Conservation (phyloP, 2,113 vertebrate species). For the Polypterus bichir region DNA sequence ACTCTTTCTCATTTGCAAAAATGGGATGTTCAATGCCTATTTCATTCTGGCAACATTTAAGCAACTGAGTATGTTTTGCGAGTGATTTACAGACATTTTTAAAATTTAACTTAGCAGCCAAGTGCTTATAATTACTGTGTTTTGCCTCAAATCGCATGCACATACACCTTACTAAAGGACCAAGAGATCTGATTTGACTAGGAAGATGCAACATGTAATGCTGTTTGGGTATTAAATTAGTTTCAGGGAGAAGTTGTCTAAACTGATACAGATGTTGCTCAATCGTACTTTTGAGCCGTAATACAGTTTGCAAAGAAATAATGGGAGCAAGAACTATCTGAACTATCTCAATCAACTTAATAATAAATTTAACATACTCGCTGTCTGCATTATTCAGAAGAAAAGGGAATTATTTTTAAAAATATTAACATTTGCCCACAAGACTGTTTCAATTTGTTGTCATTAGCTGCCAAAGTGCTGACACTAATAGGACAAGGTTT, state of each 20-base stretch:
- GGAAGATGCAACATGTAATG: background rate
- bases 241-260: background rate
- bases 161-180: too few species aligned
- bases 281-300: background rate
- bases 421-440: slow-evolving; percentile 16
- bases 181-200: background rate
- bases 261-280: background rate
- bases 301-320: background rate
- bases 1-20: too few species aligned
- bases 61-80: too few species aligned
- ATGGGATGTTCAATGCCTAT: too few species aligned
- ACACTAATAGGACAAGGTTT: slow-evolving; percentile 10
- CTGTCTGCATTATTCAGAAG: slow-evolving; percentile 10
- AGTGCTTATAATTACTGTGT: too few species aligned
- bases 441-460: slow-evolving; percentile 18
- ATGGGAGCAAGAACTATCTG: slow-evolving; percentile 8
- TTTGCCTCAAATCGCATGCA: too few species aligned
- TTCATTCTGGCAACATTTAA: too few species aligned
- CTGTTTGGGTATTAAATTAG: slow-evolving; percentile 1
- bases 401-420: slow-evolving; percentile 18
- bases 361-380: slow-evolving; percentile 13
- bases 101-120: too few species aligned
- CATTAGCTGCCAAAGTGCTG: slow-evolving; percentile 14
- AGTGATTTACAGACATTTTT: too few species aligned
- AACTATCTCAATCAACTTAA: slow-evolving; percentile 11